phyloP scores from a whole-genome alignment of 2,888 invertebrate species.

The Lucinisca nassula region DNA sequence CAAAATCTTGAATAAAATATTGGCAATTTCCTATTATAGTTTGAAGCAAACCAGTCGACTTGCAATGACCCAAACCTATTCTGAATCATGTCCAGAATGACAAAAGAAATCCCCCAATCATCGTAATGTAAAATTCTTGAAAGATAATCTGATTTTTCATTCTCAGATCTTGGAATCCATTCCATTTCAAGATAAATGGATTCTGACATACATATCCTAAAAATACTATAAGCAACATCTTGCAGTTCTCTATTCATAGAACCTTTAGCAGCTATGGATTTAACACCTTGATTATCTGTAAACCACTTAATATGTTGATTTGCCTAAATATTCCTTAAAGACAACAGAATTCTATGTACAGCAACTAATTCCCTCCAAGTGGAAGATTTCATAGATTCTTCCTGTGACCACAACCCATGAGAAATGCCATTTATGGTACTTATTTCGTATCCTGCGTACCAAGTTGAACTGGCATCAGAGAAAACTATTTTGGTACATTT shows the following conservation, averaged over 20 bases:
- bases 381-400: constrained; percentile 47
- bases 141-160: constrained; percentile 51
- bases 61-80: constrained; percentile 17
- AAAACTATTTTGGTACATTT: constrained; percentile 41
- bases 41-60: constrained; percentile 53
- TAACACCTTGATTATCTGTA: constrained; percentile 38
- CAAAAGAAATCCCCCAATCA: constrained; percentile 57
- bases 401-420: constrained; percentile 53
- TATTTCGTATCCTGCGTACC: constrained; percentile 48
- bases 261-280: constrained; percentile 62
- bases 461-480: constrained; percentile 47
- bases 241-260: constrained; percentile 57
- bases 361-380: constrained; percentile 61
- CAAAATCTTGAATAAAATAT: constrained; percentile 55
- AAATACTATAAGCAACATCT: constrained; percentile 35
- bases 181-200: constrained; percentile 41
- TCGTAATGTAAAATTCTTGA: constrained; percentile 47
- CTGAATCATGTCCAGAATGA: constrained; percentile 28
- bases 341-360: constrained; percentile 42
- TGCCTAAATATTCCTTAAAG: constrained; percentile 28
- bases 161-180: constrained; percentile 54
- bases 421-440: constrained; percentile 31
- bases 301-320: constrained; percentile 50
- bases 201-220: constrained; percentile 18
- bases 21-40: constrained; percentile 31